Conservation (phyloP, 2,113 vertebrate genomes). For the Macroglossus sobrinus region DNA sequence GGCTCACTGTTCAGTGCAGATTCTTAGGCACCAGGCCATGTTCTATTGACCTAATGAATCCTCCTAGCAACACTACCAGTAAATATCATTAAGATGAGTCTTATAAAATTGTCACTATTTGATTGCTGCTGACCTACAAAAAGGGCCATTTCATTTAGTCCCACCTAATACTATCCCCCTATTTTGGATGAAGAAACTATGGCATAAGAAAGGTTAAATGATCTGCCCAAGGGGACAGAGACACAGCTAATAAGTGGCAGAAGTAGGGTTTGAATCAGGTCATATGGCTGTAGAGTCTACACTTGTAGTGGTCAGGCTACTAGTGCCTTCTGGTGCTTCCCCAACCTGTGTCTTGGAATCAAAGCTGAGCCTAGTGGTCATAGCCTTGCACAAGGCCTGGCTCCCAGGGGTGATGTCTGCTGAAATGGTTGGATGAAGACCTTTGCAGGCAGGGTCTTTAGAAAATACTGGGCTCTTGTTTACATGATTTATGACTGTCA, state of each 20-base stretch:
- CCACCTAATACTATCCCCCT: neutral
- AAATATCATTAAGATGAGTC: neutral
- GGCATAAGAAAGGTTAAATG: neutral
- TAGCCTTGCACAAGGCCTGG: neutral
- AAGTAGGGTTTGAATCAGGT: neutral
- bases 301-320: neutral
- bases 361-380: too few relatives aligned
- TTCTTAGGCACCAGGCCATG: neutral
- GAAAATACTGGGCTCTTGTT: neutral
- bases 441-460: neutral
- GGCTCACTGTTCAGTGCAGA: neutral
- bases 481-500: neutral
- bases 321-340: neutral
- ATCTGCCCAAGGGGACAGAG: neutral
- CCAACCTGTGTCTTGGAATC: neutral
- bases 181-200: neutral
- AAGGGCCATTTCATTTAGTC: neutral
- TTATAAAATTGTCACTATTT: neutral
- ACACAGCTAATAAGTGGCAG: neutral
- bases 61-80: neutral
- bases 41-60: neutral
- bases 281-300: neutral
- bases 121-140: neutral
- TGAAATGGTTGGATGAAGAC: neutral
- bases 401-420: neutral